Conservation (phyloP, 2,113 vertebrate species). For the Raja brachyura region DNA sequence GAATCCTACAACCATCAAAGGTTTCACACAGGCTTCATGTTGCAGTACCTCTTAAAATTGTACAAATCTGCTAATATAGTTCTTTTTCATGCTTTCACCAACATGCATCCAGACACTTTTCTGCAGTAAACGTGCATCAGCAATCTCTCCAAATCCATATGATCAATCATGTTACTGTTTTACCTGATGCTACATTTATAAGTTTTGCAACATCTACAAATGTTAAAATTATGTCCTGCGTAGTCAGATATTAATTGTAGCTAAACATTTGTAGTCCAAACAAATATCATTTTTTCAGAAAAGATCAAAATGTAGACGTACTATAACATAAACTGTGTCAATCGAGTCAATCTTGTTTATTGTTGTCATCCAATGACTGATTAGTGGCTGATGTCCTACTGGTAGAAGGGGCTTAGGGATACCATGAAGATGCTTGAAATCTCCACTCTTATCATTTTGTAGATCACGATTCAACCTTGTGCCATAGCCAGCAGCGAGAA, state of each 20-base stretch:
- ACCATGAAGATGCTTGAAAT: slow-evolving; percentile 51
- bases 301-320: slow-evolving; percentile 46
- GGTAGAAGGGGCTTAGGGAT: slow-evolving; percentile 63
- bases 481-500: slow-evolving; percentile 70
- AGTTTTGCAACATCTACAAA: not conserved
- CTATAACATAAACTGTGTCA: slow-evolving; percentile 58
- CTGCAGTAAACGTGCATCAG: not conserved
- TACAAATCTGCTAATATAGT: no score
- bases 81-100: not conserved
- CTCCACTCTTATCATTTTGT: slow-evolving; percentile 49
- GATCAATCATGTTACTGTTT: not conserved
- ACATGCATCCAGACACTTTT: not conserved
- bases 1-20: not conserved
- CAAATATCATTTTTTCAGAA: slow-evolving; percentile 27
- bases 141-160: not conserved
- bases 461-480: slow-evolving; percentile 65
- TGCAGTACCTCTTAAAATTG: no score
- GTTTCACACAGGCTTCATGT: no score
- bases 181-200: not conserved
- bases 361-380: slow-evolving; percentile 61
- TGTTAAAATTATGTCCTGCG: not conserved
- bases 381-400: slow-evolving; percentile 51
- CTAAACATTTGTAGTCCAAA: not conserved
- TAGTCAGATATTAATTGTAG: not conserved
- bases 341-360: slow-evolving; percentile 46